Evolutionary conservation across 2,797 vertebrate genomes (phyloP).

Genomic region (Pipistrellus kuhlii): DNA sequence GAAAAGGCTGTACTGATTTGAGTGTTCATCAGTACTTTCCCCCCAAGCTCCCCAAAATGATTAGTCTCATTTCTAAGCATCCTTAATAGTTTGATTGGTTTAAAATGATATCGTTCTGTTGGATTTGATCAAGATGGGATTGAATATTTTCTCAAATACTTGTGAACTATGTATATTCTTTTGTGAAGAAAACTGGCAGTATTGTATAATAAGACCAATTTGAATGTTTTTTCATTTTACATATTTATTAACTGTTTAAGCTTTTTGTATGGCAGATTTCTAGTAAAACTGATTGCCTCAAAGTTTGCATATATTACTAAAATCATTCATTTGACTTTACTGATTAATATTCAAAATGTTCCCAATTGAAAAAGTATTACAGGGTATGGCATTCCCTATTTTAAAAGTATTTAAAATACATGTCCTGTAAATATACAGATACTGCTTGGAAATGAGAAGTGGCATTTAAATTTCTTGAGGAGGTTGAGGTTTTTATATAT

Average conservation of each 20-base stretch:
- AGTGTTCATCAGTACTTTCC: background rate
- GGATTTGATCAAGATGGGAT: slow-evolving; percentile 15
- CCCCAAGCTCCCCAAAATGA: background rate
- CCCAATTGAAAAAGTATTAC: background rate
- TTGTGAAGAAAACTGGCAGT: background rate
- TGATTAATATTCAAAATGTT: slow-evolving; percentile 43
- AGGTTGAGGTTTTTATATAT: background rate
- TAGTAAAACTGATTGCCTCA: background rate
- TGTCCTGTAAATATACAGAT: slow-evolving; percentile 27
- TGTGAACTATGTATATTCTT: slow-evolving; percentile 41
- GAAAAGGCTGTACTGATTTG: background rate
- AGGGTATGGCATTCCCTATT: background rate
- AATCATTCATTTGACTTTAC: slow-evolving; percentile 48
- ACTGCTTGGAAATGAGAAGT: slow-evolving; percentile 46
- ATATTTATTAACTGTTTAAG: slow-evolving; percentile 34
- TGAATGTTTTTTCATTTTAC: background rate
- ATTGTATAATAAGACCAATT: background rate
- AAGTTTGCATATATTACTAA: background rate
- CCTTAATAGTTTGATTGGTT: background rate
- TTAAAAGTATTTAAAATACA: background rate
- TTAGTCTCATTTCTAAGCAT: slow-evolving; percentile 36
- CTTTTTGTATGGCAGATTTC: slow-evolving; percentile 44
- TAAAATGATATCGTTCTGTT: slow-evolving; percentile 37
- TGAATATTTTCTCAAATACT: slow-evolving; percentile 53
- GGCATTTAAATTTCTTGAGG: slow-evolving; percentile 46